phyloP scores from a whole-genome alignment of 2,113 vertebrate species.

The Syrmaticus mikado region DNA sequence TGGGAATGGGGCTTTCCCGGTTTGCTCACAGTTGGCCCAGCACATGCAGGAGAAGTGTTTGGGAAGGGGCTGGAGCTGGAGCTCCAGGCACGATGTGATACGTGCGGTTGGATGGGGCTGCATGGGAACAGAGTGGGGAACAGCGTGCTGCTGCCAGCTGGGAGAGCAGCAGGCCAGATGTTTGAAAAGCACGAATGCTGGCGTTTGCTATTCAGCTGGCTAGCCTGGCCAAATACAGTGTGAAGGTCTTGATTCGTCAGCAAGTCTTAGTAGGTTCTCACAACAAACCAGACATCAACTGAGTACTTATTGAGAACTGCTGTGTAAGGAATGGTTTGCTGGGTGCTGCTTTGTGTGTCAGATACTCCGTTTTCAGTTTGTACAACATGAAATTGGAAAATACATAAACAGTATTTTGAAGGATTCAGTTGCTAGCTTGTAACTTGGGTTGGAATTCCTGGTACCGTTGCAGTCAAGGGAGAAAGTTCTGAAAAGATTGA shows the following conservation, averaged over 20 bases:
- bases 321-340: neutral
- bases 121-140: neutral
- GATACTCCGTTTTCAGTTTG: neutral
- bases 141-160: rapidly evolving
- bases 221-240: neutral
- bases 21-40: neutral
- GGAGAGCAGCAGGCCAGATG: neutral
- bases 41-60: neutral
- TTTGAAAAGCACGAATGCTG: neutral
- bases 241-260: neutral
- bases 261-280: neutral
- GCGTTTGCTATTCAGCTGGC: neutral
- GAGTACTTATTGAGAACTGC: neutral
- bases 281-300: neutral
- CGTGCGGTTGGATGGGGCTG: neutral
- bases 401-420: neutral
- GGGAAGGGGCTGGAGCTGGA: neutral
- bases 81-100: neutral
- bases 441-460: neutral
- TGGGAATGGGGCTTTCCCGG: neutral
- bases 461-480: neutral
- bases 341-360: neutral
- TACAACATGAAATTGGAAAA: neutral
- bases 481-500: neutral
- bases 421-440: neutral